These are phyloP conservation scores for Charadrius vociferus DNA, from an alignment of 2,113 vertebrate genomes.

Conservation along the genomic window DNA sequence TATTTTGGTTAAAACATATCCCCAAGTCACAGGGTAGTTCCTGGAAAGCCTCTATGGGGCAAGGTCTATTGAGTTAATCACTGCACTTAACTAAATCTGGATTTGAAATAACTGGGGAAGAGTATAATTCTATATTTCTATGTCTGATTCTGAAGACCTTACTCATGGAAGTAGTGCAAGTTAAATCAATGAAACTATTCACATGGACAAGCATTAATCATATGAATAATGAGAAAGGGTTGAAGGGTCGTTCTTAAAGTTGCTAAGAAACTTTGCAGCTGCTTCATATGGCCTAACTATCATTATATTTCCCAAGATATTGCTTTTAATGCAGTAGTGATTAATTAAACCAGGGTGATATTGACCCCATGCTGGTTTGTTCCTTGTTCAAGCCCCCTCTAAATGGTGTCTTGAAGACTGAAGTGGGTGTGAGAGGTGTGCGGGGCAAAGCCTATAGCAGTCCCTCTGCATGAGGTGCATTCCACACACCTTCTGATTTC, in stretches of 20 bases:
- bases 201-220: slow-evolving; percentile 55
- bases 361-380: background rate
- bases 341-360: slow-evolving; percentile 42
- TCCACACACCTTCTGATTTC: slow-evolving; percentile 2
- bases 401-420: background rate
- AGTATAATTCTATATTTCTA: background rate
- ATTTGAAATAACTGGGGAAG: background rate
- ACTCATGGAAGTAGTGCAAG: background rate
- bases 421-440: background rate
- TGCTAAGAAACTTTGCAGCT: slow-evolving; percentile 49
- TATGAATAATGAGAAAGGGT: slow-evolving; percentile 37
- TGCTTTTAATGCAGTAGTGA: slow-evolving; percentile 20
- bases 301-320: slow-evolving; percentile 21
- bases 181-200: slow-evolving; percentile 55
- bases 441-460: background rate
- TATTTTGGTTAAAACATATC: background rate
- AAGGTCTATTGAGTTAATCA: background rate
- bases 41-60: background rate
- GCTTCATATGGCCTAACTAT: slow-evolving; percentile 19
- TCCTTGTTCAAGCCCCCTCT: background rate
- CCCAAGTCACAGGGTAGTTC: background rate
- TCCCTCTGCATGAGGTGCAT: background rate
- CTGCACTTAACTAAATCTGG: background rate
- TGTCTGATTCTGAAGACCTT: background rate
- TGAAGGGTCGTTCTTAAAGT: slow-evolving; percentile 46